Base-by-base conservation (phyloP, 2,888 invertebrate genomes). In the Caradrina kadenii region DNA sequence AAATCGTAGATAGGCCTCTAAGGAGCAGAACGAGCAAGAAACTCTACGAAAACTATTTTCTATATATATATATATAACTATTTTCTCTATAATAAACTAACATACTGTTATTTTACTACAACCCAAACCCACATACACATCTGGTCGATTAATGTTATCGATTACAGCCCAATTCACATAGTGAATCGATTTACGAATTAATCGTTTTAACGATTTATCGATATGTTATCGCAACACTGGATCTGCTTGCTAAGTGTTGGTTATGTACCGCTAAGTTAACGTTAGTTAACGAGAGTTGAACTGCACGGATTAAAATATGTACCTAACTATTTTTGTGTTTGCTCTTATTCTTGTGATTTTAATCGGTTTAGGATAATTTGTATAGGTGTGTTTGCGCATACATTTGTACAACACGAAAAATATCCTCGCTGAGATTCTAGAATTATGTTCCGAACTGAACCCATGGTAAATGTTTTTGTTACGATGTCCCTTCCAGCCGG, bases 111-210 rank as follows among this genome's bases (percentile, higher is more conserved):
- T 62, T 65, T 49, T 56, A 60, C 50, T 58, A 69, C n/a, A 65
- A 71, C 26, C 71, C 69, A 80, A 75, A 80, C 78, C 80, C 45
- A 81, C 78, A 80, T 80, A 66, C 48, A 11, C 48, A 11, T 39
- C 19, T 31, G 17, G 50, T 61, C 42, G 81, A 80, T 80, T 62
- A 64, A 80, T 80, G 62, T 63, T 67, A 65, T 54, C 49, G 75
- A 80, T 80, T 64, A 53, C 31, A 74, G 26, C 21, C 45, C 17
- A 56, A 76, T 64, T 26, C 42, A 48, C 63, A 76, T 73, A 63
- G 60, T 63, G 19, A 70, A 21, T 61, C 50, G 53, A 71, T 61
- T 66, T 35, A 62, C 19, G n/a, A 56, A 39, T 63, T 60, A 65
- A 69, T 81, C 76, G 72, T 61, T 15, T 66, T 62, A n/a, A 54